Evolutionary conservation across 1,140 invertebrate species (phyloP).

Genomic region (Rhopalosiphum maidis): DNA sequence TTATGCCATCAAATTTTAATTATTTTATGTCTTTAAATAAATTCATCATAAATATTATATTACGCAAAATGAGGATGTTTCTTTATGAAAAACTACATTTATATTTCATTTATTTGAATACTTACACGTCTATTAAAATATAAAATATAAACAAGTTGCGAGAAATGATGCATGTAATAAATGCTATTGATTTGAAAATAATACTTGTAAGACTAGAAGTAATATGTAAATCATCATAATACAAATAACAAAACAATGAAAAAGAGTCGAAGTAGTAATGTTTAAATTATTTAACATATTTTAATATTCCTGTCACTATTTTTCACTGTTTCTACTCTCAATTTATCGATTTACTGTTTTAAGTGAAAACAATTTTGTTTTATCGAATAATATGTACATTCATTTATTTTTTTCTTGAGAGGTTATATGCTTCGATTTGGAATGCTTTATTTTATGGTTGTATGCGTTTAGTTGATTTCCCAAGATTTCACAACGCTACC

Average conservation of each 20-base stretch:
- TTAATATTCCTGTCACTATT: conserved; percentile 3
- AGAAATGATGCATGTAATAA: not conserved
- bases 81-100: not conserved
- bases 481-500: not conserved
- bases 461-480: not conserved
- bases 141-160: not conserved
- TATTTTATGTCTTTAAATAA: not conserved
- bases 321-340: not conserved
- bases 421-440: not conserved
- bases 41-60: not conserved
- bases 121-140: not conserved
- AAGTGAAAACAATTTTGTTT: not conserved
- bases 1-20: too few species aligned
- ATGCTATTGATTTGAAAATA: not conserved
- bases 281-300: conserved; percentile 1
- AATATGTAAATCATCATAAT: not conserved
- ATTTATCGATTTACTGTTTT: not conserved
- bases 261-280: not conserved
- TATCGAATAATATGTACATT: not conserved
- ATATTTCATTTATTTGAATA: not conserved
- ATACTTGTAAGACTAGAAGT: not conserved
- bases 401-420: not conserved
- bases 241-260: not conserved
- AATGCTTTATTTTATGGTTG: conserved; percentile 17
- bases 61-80: not conserved